phyloP scores from a whole-genome alignment of 2,888 invertebrate species.

The Epinotia ramella region DNA sequence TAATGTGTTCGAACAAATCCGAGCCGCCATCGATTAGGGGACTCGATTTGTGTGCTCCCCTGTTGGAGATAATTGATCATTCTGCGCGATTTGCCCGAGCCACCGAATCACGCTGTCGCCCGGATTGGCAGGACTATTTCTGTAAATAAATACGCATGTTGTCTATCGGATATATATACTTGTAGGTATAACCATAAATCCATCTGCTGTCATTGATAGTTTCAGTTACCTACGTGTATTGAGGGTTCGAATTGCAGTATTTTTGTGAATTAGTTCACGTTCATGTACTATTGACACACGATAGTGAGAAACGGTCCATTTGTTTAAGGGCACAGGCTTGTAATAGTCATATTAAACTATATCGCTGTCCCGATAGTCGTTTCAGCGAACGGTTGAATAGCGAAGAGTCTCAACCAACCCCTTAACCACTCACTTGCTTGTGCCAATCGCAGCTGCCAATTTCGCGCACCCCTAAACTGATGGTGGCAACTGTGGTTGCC shows the following conservation, averaged over 20 bases:
- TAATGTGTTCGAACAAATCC: slow-evolving; percentile 68
- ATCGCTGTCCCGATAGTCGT: too few relatives aligned
- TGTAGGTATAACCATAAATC: neutral
- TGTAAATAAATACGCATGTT: slow-evolving; percentile 25
- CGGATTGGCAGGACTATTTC: slow-evolving; percentile 47
- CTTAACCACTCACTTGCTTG: too few relatives aligned
- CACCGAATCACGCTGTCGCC: slow-evolving; percentile 49
- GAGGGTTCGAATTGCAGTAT: neutral
- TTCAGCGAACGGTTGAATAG: too few relatives aligned
- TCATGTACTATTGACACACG: too few relatives aligned
- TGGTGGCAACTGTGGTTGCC: too few relatives aligned
- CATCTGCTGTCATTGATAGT: neutral
- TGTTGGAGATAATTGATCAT: slow-evolving; percentile 58
- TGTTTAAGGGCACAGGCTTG: too few relatives aligned
- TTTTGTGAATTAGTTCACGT: too few relatives aligned
- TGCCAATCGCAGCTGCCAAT: too few relatives aligned
- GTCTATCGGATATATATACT: neutral
- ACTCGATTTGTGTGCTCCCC: slow-evolving; percentile 50
- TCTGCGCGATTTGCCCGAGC: slow-evolving; percentile 52
- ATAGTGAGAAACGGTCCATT: too few relatives aligned
- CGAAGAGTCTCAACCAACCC: too few relatives aligned
- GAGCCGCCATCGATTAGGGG: slow-evolving; percentile 55
- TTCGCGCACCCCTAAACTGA: too few relatives aligned
- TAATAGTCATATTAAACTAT: too few relatives aligned
- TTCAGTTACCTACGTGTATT: neutral